Evolutionary conservation across 1,140 invertebrate species (phyloP).

Genomic region (Drosophila grimshawi): DNA sequence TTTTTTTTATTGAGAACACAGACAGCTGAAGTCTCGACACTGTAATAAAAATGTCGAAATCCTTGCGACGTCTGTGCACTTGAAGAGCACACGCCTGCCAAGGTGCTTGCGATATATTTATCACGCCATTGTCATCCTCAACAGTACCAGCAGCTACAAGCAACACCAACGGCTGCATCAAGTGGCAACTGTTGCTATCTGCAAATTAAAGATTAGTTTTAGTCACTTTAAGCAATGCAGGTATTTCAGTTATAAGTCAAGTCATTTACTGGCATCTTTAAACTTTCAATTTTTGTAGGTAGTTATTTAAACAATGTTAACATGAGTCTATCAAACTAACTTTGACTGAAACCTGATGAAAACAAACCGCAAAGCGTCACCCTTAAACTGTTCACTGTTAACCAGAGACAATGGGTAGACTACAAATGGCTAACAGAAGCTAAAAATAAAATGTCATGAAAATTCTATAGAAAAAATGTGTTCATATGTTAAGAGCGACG

Average conservation of each 20-base stretch:
- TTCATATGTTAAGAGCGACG: conserved; percentile 10
- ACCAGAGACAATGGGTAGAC: conserved; percentile 9
- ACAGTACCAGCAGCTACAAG: conserved; percentile 5
- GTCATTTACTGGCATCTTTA: no score
- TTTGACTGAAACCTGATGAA: no score
- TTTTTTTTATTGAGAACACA: conserved; percentile 43
- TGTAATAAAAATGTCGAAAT: conserved; percentile 64
- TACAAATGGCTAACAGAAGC: conserved; percentile 30
- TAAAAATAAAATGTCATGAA: conserved; percentile 16
- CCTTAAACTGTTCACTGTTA: conserved; percentile 3
- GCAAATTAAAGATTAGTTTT: background rate
- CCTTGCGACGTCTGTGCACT: conserved; percentile 40
- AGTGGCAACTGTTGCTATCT: conserved; percentile 51
- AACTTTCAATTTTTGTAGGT: no score
- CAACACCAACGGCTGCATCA: background rate
- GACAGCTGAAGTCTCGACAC: conserved; percentile 26
- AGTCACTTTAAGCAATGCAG: background rate
- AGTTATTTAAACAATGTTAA: no score
- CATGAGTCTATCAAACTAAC: no score
- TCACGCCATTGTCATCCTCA: conserved; percentile 51
- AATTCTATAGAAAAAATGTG: conserved; percentile 1
- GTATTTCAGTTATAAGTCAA: background rate
- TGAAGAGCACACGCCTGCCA: conserved; percentile 35
- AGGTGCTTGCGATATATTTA: conserved; percentile 60
- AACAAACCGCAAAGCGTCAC: no score